A percentile compares a stretch with the other conserved stretches of the same genome.
These are phyloP conservation scores for Eugnorisma glareosa DNA, from an alignment of 2,888 invertebrate species.

Conservation along the genomic window DNA sequence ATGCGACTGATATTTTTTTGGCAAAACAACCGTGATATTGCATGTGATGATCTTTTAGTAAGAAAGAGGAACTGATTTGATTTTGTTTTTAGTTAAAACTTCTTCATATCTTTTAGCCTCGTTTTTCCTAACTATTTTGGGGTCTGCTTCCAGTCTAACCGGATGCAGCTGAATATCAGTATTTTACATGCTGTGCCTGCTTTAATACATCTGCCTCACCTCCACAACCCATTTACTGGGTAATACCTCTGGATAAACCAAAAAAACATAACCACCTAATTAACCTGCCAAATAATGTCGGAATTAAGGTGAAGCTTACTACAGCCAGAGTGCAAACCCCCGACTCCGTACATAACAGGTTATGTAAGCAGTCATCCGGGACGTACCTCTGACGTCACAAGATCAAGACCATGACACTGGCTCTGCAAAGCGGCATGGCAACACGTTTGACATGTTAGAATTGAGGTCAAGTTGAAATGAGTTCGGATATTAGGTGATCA, in stretches of 20 bases:
- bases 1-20: constrained; percentile 34
- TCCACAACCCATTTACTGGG: too few species aligned
- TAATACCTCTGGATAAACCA: neutral
- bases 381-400: constrained; percentile 9
- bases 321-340: neutral
- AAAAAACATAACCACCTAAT: neutral
- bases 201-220: neutral
- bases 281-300: neutral
- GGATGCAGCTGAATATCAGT: neutral
- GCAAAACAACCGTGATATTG: constrained; percentile 38
- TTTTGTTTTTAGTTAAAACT: neutral
- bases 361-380: constrained; percentile 16
- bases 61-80: neutral
- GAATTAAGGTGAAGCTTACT: constrained; percentile 17
- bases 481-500: constrained; percentile 4
- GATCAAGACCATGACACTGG: constrained; percentile 48
- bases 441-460: constrained; percentile 23
- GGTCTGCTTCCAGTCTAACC: neutral
- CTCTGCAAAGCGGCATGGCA: constrained; percentile 29
- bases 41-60: constrained; percentile 10
- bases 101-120: neutral
- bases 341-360: neutral
- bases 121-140: too few species aligned
- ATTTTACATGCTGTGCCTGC: neutral
- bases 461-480: constrained; percentile 38